phyloP scores from a whole-genome alignment of 2,797 vertebrate genomes.

The Halcyon chelicuti region DNA sequence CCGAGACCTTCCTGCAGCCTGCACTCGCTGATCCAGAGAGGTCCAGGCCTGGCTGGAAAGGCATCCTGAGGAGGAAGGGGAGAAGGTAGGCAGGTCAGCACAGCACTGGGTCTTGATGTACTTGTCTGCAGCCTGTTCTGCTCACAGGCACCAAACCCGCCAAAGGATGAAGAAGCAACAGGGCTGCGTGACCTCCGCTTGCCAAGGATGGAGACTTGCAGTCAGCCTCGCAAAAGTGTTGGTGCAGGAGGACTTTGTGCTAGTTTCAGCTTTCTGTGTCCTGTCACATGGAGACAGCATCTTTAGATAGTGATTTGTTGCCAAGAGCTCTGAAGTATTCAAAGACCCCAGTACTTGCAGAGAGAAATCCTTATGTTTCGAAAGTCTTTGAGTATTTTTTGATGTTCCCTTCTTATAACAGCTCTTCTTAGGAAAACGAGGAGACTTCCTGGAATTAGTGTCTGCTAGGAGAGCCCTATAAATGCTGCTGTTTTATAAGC shows the following conservation, averaged over 20 bases:
- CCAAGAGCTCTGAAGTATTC: neutral
- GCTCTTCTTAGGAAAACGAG: neutral
- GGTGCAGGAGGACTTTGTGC: neutral
- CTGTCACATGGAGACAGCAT: neutral
- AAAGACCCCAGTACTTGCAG: neutral
- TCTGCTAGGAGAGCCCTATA: neutral
- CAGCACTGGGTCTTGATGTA: neutral
- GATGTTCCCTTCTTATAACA: neutral
- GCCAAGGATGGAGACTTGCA: neutral
- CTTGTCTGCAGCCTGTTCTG: neutral
- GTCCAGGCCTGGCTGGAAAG: neutral
- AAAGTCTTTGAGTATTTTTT: neutral
- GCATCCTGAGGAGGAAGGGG: neutral
- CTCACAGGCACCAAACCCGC: neutral
- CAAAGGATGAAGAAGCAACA: neutral
- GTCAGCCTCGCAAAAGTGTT: neutral
- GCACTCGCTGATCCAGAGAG: neutral
- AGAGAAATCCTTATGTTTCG: neutral
- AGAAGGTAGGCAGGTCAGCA: neutral
- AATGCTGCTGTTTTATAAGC: neutral
- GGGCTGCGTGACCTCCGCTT: rapidly evolving
- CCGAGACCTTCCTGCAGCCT: neutral
- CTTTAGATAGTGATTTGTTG: neutral
- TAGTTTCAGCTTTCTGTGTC: neutral
- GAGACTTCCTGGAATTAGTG: neutral